phyloP scores from a whole-genome alignment of 2,113 vertebrate genomes.

The Solea solea region DNA sequence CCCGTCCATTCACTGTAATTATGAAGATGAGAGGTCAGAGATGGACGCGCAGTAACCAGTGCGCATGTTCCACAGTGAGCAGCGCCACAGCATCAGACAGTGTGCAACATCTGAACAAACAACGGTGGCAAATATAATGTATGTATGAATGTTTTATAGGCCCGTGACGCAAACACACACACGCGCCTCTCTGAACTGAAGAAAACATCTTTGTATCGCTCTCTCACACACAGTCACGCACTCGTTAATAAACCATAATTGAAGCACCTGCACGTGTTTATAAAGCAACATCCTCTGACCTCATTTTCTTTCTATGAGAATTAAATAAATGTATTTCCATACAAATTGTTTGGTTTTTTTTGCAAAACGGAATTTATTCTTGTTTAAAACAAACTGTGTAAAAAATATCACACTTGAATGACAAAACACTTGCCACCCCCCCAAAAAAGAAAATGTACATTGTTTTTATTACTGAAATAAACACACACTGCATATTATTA shows the following conservation, averaged over 20 bases:
- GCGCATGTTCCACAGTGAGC: conserved; percentile 53
- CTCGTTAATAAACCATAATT: not conserved
- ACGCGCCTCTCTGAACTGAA: not conserved
- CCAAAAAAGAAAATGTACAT: conserved; percentile 86
- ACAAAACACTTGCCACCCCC: conserved; percentile 88
- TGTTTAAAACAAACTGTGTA: conserved; percentile 89
- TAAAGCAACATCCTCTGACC: not conserved
- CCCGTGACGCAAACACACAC: not conserved
- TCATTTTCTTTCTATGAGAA: not conserved
- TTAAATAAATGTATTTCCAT: conserved; percentile 65
- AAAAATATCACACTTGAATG: conserved; percentile 94
- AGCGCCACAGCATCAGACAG: not conserved
- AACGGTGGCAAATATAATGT: conserved; percentile 7
- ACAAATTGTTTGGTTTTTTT: conserved; percentile 61
- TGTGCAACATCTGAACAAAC: conserved; percentile 5
- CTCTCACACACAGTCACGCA: not conserved
- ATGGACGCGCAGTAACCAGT: conserved; percentile 50
- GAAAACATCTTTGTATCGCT: not conserved
- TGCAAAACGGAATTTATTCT: conserved; percentile 84
- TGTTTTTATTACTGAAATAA: conserved; percentile 90
- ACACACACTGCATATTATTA: conserved; percentile 84
- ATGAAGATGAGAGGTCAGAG: conserved; percentile 70
- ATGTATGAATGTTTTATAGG: not conserved
- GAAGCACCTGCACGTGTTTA: not conserved
- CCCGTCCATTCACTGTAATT: conserved; percentile 50